Percentiles rank a stretch among this genome's conserved stretches.
Evolutionary conservation across 2,797 vertebrate genomes (phyloP).

Genomic region (Takifugu ocellatus): DNA sequence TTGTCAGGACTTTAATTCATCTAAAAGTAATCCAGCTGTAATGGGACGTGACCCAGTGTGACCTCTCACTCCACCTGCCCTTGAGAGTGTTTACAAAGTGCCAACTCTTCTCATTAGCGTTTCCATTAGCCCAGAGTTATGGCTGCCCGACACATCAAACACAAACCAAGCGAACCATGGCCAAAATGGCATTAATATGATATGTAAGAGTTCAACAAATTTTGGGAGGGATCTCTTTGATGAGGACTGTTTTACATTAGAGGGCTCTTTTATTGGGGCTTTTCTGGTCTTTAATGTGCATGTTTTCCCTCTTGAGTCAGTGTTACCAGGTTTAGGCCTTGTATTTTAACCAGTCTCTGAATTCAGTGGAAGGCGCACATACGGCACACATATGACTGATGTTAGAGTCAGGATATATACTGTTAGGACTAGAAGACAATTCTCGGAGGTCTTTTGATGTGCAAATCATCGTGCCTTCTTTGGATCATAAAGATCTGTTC

Average conservation of each 20-base stretch:
- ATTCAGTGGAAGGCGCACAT: conserved; percentile 46
- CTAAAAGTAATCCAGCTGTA: conserved; percentile 41
- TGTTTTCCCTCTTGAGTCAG: conserved; percentile 73
- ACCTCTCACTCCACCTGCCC: conserved; percentile 64
- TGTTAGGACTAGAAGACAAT: conserved; percentile 25
- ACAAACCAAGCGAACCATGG: conserved; percentile 56
- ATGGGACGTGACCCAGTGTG: conserved; percentile 55
- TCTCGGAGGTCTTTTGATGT: conserved; percentile 28
- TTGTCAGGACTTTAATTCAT: conserved; percentile 46
- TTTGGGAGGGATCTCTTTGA: conserved; percentile 70
- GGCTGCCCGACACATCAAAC: conserved; percentile 68
- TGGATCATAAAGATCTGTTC: conserved; percentile 21
- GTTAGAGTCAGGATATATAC: conserved; percentile 30
- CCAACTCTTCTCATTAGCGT: conserved; percentile 72
- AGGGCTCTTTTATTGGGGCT: conserved; percentile 68
- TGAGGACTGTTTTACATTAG: conserved; percentile 74
- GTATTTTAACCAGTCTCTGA: conserved; percentile 48
- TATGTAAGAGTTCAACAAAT: conserved; percentile 74
- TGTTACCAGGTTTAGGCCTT: conserved; percentile 65
- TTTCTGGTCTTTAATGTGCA: conserved; percentile 73
- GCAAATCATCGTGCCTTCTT: conserved; percentile 21
- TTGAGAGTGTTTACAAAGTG: conserved; percentile 73
- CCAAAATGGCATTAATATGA: conserved; percentile 73
- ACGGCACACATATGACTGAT: conserved; percentile 36
- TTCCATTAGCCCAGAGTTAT: conserved; percentile 58